A percentile compares a stretch with the other conserved stretches of the same genome.
These are phyloP conservation scores for Allygus modestus DNA, from an alignment of 2,888 invertebrate genomes.

Conservation along the genomic window DNA sequence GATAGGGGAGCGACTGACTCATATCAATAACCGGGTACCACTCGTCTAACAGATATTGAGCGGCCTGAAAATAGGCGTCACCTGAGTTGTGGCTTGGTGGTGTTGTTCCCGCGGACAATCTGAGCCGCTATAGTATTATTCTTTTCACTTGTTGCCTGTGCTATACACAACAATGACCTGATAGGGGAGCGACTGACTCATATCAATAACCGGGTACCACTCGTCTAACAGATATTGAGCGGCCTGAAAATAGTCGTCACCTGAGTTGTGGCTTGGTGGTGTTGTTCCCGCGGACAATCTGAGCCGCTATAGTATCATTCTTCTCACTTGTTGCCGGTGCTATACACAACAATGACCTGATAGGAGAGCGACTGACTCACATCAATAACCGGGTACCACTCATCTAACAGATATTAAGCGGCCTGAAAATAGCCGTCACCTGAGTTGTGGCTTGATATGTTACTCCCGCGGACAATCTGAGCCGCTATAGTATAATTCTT, in stretches of 20 bases:
- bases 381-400: not conserved
- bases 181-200: not conserved
- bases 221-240: not conserved
- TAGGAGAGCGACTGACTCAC: not conserved
- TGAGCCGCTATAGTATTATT: conserved; percentile 13
- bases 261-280: not conserved
- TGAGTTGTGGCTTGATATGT: too few relatives aligned
- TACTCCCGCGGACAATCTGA: too few relatives aligned
- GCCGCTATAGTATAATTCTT: conserved; percentile 18
- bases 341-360: not conserved
- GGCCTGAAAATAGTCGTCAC: not conserved
- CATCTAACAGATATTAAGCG: not conserved
- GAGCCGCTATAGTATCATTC: conserved; percentile 14
- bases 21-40: not conserved
- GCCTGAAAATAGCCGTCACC: not conserved
- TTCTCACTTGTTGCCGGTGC: not conserved
- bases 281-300: too few relatives aligned
- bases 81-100: not conserved
- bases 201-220: not conserved
- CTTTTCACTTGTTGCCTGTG: not conserved
- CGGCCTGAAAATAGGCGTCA: not conserved
- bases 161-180: not conserved
- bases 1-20: not conserved
- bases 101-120: too few relatives aligned
- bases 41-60: not conserved